A percentile compares a stretch with the other conserved stretches of the same genome.
phyloP scores from a whole-genome alignment of 1,140 invertebrate genomes.

The Macrosteles quadrilineatus region DNA sequence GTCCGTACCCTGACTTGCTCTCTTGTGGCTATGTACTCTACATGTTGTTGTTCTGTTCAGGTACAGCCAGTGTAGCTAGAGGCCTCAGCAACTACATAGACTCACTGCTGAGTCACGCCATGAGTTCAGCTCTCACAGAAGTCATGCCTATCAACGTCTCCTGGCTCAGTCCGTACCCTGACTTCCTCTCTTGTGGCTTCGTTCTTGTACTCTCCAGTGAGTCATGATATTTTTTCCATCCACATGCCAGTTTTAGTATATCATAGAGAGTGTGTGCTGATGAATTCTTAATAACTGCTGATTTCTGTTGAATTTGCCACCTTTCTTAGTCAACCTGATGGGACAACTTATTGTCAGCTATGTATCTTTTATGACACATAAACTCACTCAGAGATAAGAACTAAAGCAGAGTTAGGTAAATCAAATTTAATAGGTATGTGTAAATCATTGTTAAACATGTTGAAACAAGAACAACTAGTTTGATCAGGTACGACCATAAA shows the following conservation, averaged over 20 bases:
- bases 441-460: too few species aligned
- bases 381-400: too few species aligned
- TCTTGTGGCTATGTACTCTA: too few species aligned
- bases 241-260: too few species aligned
- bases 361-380: too few species aligned
- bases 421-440: too few species aligned
- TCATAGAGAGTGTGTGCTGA: not conserved
- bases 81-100: slow-evolving; percentile 75
- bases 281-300: not conserved
- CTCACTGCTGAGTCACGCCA: slow-evolving; percentile 61
- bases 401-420: too few species aligned
- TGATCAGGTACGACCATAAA: too few species aligned
- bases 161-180: slow-evolving; percentile 64
- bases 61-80: slow-evolving; percentile 71
- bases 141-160: slow-evolving; percentile 59
- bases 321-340: not conserved
- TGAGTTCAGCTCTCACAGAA: slow-evolving; percentile 60
- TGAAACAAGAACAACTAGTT: too few species aligned
- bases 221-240: slow-evolving; percentile 31
- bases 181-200: slow-evolving; percentile 64
- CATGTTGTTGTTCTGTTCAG: slow-evolving; percentile 46
- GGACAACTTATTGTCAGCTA: not conserved
- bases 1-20: too few species aligned
- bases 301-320: not conserved
- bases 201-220: slow-evolving; percentile 60